phyloP scores from a whole-genome alignment of 2,113 vertebrate genomes.

The Lepisosteus oculatus region DNA sequence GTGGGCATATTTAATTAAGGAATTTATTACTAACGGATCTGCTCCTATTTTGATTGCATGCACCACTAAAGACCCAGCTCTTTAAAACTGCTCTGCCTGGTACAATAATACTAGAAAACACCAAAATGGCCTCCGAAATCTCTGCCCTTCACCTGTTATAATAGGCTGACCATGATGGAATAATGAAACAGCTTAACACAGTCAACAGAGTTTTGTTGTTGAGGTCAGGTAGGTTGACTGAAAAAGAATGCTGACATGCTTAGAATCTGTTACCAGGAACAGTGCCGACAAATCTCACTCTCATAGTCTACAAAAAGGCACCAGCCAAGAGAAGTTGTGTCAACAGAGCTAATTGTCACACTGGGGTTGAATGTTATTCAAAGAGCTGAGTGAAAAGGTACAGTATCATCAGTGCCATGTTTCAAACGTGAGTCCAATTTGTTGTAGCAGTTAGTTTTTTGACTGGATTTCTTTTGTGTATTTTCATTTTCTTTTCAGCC shows the following conservation, averaged over 20 bases:
- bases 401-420: background rate
- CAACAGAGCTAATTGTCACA: background rate
- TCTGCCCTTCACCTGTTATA: too few relatives aligned
- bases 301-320: background rate
- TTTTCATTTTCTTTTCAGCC: background rate
- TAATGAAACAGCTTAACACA: too few relatives aligned
- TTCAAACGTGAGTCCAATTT: conserved; percentile 6
- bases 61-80: too few relatives aligned
- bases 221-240: background rate
- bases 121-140: too few relatives aligned
- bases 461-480: background rate
- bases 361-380: background rate
- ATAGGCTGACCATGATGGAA: too few relatives aligned
- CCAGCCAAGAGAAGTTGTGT: background rate
- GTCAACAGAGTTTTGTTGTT: background rate
- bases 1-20: too few relatives aligned
- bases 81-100: too few relatives aligned
- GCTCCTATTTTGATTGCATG: too few relatives aligned
- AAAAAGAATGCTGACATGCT: conserved; percentile 2
- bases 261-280: background rate
- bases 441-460: background rate
- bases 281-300: background rate
- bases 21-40: too few relatives aligned
- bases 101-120: background rate
- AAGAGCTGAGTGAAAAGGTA: background rate